phyloP scores from a whole-genome alignment of 2,888 invertebrate genomes.

The Hedychridium roseum region DNA sequence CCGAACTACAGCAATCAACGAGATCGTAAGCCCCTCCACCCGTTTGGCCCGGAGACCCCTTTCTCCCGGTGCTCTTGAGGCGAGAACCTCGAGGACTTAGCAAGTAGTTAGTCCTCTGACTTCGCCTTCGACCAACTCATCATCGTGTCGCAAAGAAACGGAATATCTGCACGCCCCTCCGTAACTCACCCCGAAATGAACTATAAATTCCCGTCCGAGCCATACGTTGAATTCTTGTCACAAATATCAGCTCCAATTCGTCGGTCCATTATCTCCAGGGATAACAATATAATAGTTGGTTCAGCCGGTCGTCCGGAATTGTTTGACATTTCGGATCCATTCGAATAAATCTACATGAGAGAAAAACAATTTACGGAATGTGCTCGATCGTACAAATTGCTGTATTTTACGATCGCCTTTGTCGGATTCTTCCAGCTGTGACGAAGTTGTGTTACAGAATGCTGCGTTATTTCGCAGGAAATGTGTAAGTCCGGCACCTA shows the following conservation, averaged over 20 bases:
- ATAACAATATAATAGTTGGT: too few species aligned
- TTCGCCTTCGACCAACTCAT: constrained; percentile 32
- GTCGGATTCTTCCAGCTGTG: background rate
- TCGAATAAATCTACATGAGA: too few species aligned
- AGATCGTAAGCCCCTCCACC: constrained; percentile 49
- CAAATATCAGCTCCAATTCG: too few species aligned
- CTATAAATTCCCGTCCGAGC: too few species aligned
- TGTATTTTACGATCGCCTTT: too few species aligned
- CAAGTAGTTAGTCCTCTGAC: constrained; percentile 53
- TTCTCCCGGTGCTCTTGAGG: constrained; percentile 27
- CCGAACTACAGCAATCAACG: constrained; percentile 53
- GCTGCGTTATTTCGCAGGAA: constrained; percentile 7
- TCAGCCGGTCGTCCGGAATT: too few species aligned
- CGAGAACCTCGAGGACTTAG: constrained; percentile 52
- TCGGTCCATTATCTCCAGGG: too few species aligned
- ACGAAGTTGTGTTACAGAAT: background rate
- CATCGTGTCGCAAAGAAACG: constrained; percentile 34
- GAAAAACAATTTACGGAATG: background rate
- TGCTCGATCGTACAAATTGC: too few species aligned
- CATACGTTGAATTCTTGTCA: too few species aligned
- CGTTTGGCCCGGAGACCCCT: background rate
- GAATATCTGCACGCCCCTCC: constrained; percentile 24
- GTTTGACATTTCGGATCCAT: too few species aligned
- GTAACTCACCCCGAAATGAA: constrained; percentile 19
- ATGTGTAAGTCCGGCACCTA: constrained; percentile 26